These are phyloP conservation scores for Helarctos malayanus DNA, from an alignment of 2,797 vertebrate species.

Conservation along the genomic window DNA sequence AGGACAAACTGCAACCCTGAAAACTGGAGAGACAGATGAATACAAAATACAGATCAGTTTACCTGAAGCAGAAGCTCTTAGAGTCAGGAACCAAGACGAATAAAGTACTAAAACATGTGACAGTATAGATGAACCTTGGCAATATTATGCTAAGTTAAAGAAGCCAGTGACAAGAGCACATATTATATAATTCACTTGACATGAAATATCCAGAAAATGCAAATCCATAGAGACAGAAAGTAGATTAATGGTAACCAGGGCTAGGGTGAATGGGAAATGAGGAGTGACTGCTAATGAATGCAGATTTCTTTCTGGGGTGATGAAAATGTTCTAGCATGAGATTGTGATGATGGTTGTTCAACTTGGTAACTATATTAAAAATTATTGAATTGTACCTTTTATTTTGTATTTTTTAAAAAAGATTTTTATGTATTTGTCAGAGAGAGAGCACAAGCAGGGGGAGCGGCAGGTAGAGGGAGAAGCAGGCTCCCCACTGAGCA, in stretches of 20 bases:
- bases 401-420: too few relatives aligned
- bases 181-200: background rate
- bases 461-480: too few relatives aligned
- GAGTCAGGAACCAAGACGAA: constrained; percentile 14
- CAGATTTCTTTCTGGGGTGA: constrained; percentile 18
- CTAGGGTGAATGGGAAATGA: background rate
- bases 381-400: constrained; percentile 22
- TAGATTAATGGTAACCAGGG: background rate
- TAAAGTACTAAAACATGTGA: background rate
- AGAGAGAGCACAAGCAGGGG: too few relatives aligned
- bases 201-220: background rate
- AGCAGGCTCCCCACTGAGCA: too few relatives aligned
- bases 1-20: background rate
- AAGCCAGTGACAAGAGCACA: background rate
- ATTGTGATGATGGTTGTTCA: background rate
- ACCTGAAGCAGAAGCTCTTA: constrained; percentile 1
- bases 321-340: constrained; percentile 38
- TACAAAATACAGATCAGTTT: background rate
- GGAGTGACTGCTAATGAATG: background rate
- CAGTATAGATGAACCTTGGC: background rate
- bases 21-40: background rate
- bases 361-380: constrained; percentile 32
- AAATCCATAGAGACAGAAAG: constrained; percentile 34
- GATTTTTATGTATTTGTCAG: too few relatives aligned
- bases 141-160: constrained; percentile 20